Evolutionary conservation across 2,113 vertebrate species (phyloP).

Genomic region (Istiophorus platypterus): DNA sequence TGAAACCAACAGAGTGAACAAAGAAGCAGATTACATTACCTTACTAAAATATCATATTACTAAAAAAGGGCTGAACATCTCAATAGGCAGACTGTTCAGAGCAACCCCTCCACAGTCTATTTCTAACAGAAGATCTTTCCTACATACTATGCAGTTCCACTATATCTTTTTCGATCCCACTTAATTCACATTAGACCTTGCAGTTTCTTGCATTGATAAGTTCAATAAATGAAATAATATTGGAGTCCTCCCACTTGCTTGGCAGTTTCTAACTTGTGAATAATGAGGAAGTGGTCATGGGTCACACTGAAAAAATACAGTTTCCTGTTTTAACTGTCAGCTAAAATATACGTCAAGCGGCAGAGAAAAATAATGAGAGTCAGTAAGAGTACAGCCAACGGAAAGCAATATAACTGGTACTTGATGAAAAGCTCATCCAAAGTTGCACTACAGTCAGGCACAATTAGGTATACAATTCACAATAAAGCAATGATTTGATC

Average conservation of each 20-base stretch:
- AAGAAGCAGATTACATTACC: conserved; percentile 57
- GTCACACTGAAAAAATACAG: conserved; percentile 67
- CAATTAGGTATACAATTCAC: conserved; percentile 27
- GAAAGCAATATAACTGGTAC: conserved; percentile 48
- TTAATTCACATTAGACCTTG: conserved; percentile 58
- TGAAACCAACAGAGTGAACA: conserved; percentile 64
- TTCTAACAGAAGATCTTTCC: conserved; percentile 29
- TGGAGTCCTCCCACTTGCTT: conserved; percentile 36
- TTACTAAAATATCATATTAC: conserved; percentile 36
- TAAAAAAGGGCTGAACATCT: conserved; percentile 24
- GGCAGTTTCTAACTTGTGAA: conserved; percentile 50
- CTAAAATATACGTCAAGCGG: conserved; percentile 56
- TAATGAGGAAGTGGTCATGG: conserved; percentile 82
- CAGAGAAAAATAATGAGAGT: conserved; percentile 48
- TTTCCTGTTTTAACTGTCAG: conserved; percentile 81
- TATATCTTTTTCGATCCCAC: not conserved
- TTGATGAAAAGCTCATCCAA: conserved; percentile 13
- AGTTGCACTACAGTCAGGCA: conserved; percentile 20
- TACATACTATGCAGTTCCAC: not conserved
- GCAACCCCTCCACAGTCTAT: conserved; percentile 12
- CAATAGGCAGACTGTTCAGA: conserved; percentile 3
- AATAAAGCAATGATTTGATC: conserved; percentile 14
- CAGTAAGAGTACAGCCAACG: conserved; percentile 13
- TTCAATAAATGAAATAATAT: conserved; percentile 26
- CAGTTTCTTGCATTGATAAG: conserved; percentile 32